These are phyloP conservation scores for Chrysolophus pictus DNA, from an alignment of 2,797 vertebrate genomes.

Conservation along the genomic window DNA sequence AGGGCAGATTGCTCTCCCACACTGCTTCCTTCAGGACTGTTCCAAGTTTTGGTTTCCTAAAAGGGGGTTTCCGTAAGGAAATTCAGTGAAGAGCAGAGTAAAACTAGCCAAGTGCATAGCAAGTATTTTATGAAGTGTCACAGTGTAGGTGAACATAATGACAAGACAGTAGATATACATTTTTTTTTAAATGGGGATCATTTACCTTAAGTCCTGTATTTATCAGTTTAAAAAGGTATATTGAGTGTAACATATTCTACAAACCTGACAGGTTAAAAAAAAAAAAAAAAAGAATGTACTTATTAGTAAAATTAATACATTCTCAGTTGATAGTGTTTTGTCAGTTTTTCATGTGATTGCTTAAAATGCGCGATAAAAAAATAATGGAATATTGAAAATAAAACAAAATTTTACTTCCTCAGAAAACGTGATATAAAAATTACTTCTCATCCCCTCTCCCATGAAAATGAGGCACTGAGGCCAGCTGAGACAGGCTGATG, in stretches of 20 bases:
- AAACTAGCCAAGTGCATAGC: not conserved
- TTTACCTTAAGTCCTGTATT: not conserved
- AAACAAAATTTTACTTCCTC: not conserved
- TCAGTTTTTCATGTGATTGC: not conserved
- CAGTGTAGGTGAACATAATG: not conserved
- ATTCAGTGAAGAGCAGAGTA: conserved; percentile 48
- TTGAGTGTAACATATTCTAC: fast-evolving
- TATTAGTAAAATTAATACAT: not conserved
- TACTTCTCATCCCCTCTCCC: not conserved
- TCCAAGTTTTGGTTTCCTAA: conserved; percentile 71
- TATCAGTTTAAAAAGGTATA: not conserved
- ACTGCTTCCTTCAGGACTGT: conserved; percentile 74
- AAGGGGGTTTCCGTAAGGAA: conserved; percentile 69
- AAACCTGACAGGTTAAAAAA: not conserved
- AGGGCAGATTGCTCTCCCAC: conserved; percentile 78
- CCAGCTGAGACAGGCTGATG: conserved; percentile 10
- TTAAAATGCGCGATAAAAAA: not conserved
- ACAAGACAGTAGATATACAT: not conserved
- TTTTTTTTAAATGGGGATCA: not conserved
- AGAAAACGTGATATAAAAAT: not conserved
- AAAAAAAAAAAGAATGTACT: not conserved
- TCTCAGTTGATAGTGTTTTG: not conserved
- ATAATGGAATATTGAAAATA: not conserved
- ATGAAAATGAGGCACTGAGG: not conserved
- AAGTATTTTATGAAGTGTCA: not conserved